Evolutionary conservation across 2,797 vertebrate species (phyloP), one percentile per base, ranked within the genome.

Genomic region (Lutjanus campechanus): DNA sequence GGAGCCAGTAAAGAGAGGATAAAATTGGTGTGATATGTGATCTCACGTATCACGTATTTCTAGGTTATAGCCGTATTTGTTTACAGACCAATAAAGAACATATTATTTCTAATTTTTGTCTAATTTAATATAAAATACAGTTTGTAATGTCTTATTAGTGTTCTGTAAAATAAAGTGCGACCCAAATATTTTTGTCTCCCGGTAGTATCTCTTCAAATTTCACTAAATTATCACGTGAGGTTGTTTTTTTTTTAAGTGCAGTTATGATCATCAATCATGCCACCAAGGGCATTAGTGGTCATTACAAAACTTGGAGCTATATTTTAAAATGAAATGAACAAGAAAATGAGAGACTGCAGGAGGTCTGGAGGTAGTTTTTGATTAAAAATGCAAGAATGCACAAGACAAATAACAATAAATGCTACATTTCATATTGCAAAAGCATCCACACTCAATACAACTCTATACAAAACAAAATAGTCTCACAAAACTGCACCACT

Each of bases 401-500:
- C 11, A 20, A 51, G 53, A 46, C 49, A 69, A 44, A 49, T 61
- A 50, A 74, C 11, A 63, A 22, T 36, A 36, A 36, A 36, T 25
- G 49, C 40, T 47, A n/a, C 36, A 41, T 20, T 47, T 8, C 47
- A 65, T 43, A 54, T 53, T 53, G n/a, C 11, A 69, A 25, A 59
- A 59, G 17, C 54, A 17, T 13, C 22, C 22, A 10, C 8, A 20
- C 16, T 43, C 47, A 22, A 41, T 64, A 64, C 11, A 64, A 68
- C 71, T n/a, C n/a, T n/a, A n/a, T n/a, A n/a, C 25, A 25, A 25
- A 25, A 25, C 25, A 25, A 25, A 66, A 43, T n/a, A 73, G 60
- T 62, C 56, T 41, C n/a, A 43, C 47, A 54, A 82, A 73, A 59
- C 50, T 73, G 76, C 76, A n/a, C 20, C 29, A 66, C 10, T 4